Base-by-base conservation (phyloP, 2,797 vertebrate genomes). In the Sorex maritimensis region DNA sequence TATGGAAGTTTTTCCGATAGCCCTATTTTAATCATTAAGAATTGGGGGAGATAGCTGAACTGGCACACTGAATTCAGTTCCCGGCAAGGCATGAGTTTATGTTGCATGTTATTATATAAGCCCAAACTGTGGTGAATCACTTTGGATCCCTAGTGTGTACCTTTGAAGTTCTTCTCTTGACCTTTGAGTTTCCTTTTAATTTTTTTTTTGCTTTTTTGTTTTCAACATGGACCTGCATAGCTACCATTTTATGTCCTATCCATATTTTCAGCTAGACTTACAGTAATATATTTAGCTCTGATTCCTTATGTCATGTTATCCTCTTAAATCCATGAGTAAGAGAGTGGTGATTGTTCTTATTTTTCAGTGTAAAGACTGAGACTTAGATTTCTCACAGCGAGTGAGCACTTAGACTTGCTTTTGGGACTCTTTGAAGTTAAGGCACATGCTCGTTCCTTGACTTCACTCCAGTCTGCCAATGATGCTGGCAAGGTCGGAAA, bases 401-500 rank as follows among this genome's bases (percentile, higher is more conserved):
- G 72, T 71, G 44, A 87, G 71, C 81, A 44, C 69, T 92, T 85
- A 67, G 58, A 55, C 89, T 75, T 89, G 81, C 71, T 77, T 92
- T 90, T 92, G 38, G 61, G 67, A 26, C 38, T 77, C 28, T 77
- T 30, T 81, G 74, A 79, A 93, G 75, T 74, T 69, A 87, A 89
- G 83, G 78, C 69, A 61, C 44, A 28, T 88, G 63, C 72, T 88
- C 26, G 24, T 83, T 90, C 49, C 49, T 90, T 44, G 41, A 44
- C 41, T 95, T 67, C 63, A 21, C 49, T 14, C 55, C 41, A 52
- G 58, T 90, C 69, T 87, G 72, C 86, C 89, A 86, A 0, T 58
- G 95, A 69, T 88, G 73, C 67, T 63, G 28, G 79, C 88, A 81
- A 73, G 67, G n/a, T 95, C 88, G 87, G 92, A 84, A 95, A 79